Evolutionary conservation across 2,888 invertebrate genomes (phyloP), one percentile per base, ranked within the genome.

Genomic region (Hanleya hanleyi): DNA sequence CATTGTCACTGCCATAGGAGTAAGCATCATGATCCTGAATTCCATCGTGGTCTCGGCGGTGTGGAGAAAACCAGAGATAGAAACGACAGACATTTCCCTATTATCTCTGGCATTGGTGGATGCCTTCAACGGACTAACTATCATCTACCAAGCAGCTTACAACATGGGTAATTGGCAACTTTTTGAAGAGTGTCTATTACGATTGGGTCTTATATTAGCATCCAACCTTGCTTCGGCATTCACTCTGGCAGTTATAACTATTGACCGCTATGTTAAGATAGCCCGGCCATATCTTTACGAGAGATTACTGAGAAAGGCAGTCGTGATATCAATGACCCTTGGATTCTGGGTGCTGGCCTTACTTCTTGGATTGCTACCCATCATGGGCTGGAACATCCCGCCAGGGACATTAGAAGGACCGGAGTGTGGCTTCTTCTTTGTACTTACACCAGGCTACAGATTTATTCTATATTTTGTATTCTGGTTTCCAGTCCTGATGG

Each of bases 1-100:
- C 29, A 65, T 77, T 29, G 76, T 75, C 51, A 41, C 74, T 0
- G 38, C 73, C 4, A 37, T 81, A 1, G 83, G 78, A 57, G 18
- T 78, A 22, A 76, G 77, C 77, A 36, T 37, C 26, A n/a, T 64
- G 12, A 3, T 64, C n/a, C 35, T 64, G 2, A 64, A 64, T n/a
- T 5, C n/a, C 26, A 26, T 64, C 15, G 64, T 64, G 3, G 9
- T 64, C 18, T 15, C n/a, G n/a, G 37, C 64, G 3, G 35, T 64
- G 18, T 15, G 15, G 2, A 33, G n/a, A 36, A 36, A n/a, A 64
- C 3, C 64, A n/a, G n/a, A 26, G 9, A 15, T 5, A 6, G 36
- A 64, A n/a, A 36, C 26, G n/a, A 64, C 7, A 37, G 64, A 37
- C 36, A 36, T 36, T 33, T 12, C 36, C 64, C 32, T 64, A 35